Base-by-base conservation (phyloP, 2,113 vertebrate species). In the Scopus umbretta region DNA sequence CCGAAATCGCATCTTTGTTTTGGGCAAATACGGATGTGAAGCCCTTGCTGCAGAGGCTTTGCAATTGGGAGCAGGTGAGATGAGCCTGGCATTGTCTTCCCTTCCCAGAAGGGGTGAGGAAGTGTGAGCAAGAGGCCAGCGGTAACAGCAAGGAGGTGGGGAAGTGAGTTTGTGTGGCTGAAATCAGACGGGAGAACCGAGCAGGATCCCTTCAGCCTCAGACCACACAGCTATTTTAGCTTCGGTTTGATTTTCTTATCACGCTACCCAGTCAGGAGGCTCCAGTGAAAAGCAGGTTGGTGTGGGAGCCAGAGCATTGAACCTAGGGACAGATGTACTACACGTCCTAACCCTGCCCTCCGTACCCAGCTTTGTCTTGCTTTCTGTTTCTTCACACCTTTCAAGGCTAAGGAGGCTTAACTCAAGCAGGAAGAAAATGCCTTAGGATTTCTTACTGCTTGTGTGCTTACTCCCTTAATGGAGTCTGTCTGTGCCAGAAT, bases 261-360 rank as follows among this genome's bases (percentile, higher is more conserved):
- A 0, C 61, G 67, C 0, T 9, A 5, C 1, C 3, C 13, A 30
- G 26, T 11, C 34, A 27, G 25, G 61, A 13, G 38, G 15, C 61
- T 62, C 23, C 17, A 20, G 73, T 26, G 43, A 50, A 79, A 32
- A 63, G 36, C 32, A 19, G 30, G 65, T 34, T 43, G 82, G 8
- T 78, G 78, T 12, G 42, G 42, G 74, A 73, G 74, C 29, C 58
- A 21, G 62, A 16, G 29, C 9, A 2, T 10, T 14, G 34, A 15
- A 27, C 13, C 42, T 16, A 68, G 34, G 74, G 65, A 40, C 0
- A 73, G 61, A 36, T 10, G 36, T 32, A 1, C 32, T 15, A 10
- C 4, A 0, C 29, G 23, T 81, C 40, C 25, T 29, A 45, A 47
- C 40, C 74, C 59, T 45, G 34, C 78, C 52, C 52, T 66, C 55